Base-by-base conservation (phyloP, 2,113 vertebrate genomes). In the Cygnus atratus region DNA sequence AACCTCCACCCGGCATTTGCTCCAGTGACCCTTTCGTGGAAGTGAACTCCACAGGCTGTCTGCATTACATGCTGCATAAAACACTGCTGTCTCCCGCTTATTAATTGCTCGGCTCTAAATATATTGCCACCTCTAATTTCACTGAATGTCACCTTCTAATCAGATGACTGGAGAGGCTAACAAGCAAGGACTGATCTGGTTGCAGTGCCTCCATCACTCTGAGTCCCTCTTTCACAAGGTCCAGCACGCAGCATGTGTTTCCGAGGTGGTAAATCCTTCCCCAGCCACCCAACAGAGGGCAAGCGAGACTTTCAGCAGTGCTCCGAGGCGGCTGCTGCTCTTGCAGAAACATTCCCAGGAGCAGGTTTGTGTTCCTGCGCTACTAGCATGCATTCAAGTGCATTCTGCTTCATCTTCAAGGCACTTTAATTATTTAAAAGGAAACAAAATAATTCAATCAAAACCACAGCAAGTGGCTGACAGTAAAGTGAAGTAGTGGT, bases 271-370 rank as follows among this genome's bases (percentile, higher is more conserved):
- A 35, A 84, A 31, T 88, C 61, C 87, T 97, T 93, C 85, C 63
- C 55, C 81, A 59, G 70, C 28, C 74, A 57, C 91, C 95, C 97
- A 97, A 95, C 85, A 97, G 97, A 96, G 97, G 97, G 95, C 96
- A 87, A 94, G 79, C 96, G 39, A 96, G 61, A 63, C 81, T 95
- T 65, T 52, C 62, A 19, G 66, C 73, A 57, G 4, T 6, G 2
- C 9, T 0, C 25, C 35, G 41, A 5, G 39, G 46, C 39, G 41
- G 43, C 61, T 25, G 28, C 67, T 44, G 55, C 71, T 54, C 44
- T 19, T 59, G 31, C 50, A 31, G 18, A n/a, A 84, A 20, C 25
- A 4, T 10, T 58, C 0, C 0, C 24, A 57, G 55, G 37, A 68
- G 22, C 1, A 4, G 19, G 21, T 17, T 75, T n/a, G 11, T 52